A percentile compares a stretch with the other conserved stretches of the same genome.
Evolutionary conservation across 2,888 invertebrate genomes (phyloP).

Genomic region (Proisotoma minuta): DNA sequence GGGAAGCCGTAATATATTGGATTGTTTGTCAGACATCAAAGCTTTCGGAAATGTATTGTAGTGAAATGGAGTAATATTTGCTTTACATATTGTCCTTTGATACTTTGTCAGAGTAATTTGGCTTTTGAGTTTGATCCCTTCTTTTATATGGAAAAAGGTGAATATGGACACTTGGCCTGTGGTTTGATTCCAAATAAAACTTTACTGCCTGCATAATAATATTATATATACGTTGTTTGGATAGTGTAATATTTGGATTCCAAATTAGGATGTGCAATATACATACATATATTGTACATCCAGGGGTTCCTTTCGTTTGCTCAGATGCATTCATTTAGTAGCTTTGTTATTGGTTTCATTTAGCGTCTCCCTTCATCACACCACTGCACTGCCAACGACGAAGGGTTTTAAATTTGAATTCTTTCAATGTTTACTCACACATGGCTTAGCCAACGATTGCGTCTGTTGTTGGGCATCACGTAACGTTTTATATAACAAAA

Average conservation of each 20-base stretch:
- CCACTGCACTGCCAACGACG: background rate
- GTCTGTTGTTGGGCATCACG: background rate
- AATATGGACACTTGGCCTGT: background rate
- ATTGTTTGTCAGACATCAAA: no score
- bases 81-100: background rate
- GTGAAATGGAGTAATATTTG: no score
- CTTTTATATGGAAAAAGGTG: background rate
- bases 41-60: no score
- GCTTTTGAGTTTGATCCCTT: background rate
- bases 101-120: background rate
- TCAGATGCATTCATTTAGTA: background rate
- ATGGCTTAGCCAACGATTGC: constrained; percentile 8
- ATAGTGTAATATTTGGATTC: background rate
- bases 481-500: no score
- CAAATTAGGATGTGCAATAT: background rate
- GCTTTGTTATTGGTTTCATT: background rate
- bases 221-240: no score
- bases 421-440: constrained; percentile 33
- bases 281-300: background rate
- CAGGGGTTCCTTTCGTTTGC: background rate
- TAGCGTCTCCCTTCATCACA: background rate
- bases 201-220: no score
- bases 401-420: constrained; percentile 23
- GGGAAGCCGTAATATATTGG: no score
- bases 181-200: background rate